phyloP scores from a whole-genome alignment of 2,113 vertebrate genomes.

The Neomonachus schauinslandi region DNA sequence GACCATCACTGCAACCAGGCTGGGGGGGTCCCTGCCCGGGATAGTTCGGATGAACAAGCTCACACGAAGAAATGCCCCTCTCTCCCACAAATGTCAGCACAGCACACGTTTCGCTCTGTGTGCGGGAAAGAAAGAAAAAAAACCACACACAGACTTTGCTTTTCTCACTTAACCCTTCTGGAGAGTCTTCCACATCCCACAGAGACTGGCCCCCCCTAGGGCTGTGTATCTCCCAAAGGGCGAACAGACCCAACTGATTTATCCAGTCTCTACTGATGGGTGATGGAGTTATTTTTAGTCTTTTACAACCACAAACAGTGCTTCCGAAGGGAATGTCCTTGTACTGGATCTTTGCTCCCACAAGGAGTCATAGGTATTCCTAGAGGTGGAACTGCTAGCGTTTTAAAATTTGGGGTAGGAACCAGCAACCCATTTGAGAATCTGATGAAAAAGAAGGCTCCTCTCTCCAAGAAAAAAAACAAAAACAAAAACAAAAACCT shows the following conservation, averaged over 20 bases:
- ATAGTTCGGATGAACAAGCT: accelerated
- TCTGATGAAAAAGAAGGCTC: neutral
- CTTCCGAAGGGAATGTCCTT: neutral
- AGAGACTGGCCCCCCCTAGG: too few relatives aligned
- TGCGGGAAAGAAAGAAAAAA: neutral
- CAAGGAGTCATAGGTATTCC: accelerated
- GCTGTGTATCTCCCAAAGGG: neutral
- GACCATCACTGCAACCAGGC: neutral
- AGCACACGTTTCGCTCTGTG: accelerated
- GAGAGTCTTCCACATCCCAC: neutral
- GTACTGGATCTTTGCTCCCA: neutral
- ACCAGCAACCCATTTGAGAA: neutral
- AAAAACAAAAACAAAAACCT: neutral
- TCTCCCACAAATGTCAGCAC: accelerated
- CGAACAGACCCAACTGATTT: neutral
- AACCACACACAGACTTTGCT: neutral
- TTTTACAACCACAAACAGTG: neutral
- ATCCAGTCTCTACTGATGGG: neutral
- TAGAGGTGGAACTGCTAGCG: neutral
- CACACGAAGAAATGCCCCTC: accelerated
- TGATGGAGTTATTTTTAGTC: neutral
- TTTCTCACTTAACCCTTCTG: neutral
- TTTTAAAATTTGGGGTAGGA: neutral
- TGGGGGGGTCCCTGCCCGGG: neutral
- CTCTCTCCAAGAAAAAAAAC: neutral